Percentiles rank a stretch among this genome's conserved stretches.
Evolutionary conservation across 2,113 vertebrate genomes (phyloP).

Genomic region (Cyprinodon variegatus): DNA sequence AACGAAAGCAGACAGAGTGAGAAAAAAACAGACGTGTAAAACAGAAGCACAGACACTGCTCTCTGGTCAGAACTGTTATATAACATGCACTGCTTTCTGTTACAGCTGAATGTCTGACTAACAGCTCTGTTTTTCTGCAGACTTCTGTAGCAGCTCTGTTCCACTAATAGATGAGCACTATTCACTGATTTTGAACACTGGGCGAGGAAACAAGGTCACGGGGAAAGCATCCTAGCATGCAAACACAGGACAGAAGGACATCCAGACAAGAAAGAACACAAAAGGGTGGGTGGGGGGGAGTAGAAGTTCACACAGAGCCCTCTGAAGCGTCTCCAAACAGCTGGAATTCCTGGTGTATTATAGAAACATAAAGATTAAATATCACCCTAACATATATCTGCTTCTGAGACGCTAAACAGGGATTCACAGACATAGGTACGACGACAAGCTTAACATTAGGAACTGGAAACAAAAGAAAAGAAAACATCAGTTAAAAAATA

Average conservation of each 20-base stretch:
- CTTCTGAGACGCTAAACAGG: conserved; percentile 5
- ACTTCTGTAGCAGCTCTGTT: conserved; percentile 65
- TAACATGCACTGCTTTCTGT: conserved; percentile 53
- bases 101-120: conserved; percentile 38
- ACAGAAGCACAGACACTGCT: conserved; percentile 20
- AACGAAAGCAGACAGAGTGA: conserved; percentile 32
- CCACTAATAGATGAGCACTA: conserved; percentile 46
- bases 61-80: conserved; percentile 17
- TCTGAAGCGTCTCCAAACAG: conserved; percentile 47
- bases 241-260: conserved; percentile 36
- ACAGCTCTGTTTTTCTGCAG: conserved; percentile 55
- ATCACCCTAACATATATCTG: not conserved
- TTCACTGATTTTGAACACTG: conserved; percentile 43
- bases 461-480: conserved; percentile 11
- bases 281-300: not conserved
- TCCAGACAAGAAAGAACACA: conserved; percentile 23
- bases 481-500: not conserved
- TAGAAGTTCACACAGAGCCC: conserved; percentile 35
- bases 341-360: conserved; percentile 39
- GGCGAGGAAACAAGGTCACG: conserved; percentile 47
- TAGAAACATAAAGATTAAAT: conserved; percentile 22
- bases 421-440: not conserved
- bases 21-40: conserved; percentile 5
- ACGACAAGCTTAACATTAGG: not conserved
- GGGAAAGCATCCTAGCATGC: conserved; percentile 30